phyloP scores from a whole-genome alignment of 1,140 invertebrate species.

The Drosophila ercepeae region DNA sequence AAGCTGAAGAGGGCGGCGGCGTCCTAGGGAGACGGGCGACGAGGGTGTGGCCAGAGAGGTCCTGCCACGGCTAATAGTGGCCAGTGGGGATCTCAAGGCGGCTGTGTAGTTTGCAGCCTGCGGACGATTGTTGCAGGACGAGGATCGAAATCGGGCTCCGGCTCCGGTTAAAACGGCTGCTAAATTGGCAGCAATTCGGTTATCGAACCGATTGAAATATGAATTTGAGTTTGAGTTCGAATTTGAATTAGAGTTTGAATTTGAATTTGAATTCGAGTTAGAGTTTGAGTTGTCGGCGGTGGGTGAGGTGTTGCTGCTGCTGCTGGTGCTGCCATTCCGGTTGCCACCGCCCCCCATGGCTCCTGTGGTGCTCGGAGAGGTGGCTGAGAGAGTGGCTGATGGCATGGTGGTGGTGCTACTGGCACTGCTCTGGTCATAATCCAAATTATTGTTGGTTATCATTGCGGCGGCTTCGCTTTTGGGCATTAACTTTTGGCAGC shows the following conservation, averaged over 20 bases:
- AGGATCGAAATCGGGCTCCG: slow-evolving; percentile 72
- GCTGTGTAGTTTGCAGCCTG: neutral
- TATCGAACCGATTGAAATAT: slow-evolving; percentile 79
- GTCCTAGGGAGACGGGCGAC: slow-evolving; percentile 54
- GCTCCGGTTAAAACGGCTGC: slow-evolving; percentile 71
- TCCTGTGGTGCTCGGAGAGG: slow-evolving; percentile 12
- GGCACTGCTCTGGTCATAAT: slow-evolving; percentile 72
- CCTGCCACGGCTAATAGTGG: slow-evolving; percentile 25
- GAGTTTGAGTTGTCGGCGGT: slow-evolving; percentile 57
- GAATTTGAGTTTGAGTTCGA: slow-evolving; percentile 39
- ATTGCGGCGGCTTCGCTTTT: slow-evolving; percentile 65
- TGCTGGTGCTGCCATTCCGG: slow-evolving; percentile 67
- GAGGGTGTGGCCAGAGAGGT: slow-evolving; percentile 50
- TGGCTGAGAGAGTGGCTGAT: slow-evolving; percentile 26
- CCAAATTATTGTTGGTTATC: slow-evolving; percentile 83
- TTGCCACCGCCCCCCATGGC: slow-evolving; percentile 40
- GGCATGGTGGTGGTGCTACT: slow-evolving; percentile 37
- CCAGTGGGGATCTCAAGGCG: slow-evolving; percentile 21
- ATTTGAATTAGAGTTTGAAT: slow-evolving; percentile 31
- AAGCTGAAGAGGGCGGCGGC: slow-evolving; percentile 71
- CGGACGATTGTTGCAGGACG: slow-evolving; percentile 65
- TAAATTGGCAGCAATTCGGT: slow-evolving; percentile 78
- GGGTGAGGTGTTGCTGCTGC: slow-evolving; percentile 73
- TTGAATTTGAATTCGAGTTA: slow-evolving; percentile 40
- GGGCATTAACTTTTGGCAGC: slow-evolving; percentile 78